Conservation (phyloP, 1,140 invertebrate genomes). For the Pseudomyrmex sp. region DNA sequence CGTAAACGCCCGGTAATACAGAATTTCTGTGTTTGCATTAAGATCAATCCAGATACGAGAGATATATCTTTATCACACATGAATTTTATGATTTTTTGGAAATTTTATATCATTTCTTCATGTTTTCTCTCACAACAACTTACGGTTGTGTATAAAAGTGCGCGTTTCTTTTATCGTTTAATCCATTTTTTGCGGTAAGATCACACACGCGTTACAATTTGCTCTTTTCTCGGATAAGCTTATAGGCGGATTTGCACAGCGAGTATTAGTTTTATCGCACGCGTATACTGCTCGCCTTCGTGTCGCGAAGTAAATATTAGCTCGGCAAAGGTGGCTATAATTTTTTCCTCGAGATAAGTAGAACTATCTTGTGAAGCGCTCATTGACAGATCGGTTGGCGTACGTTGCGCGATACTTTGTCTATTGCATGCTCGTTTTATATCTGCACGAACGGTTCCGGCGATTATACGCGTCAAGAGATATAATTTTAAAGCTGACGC, state of each 20-base stretch:
- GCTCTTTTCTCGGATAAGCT: not conserved
- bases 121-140: not conserved
- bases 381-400: slow-evolving; percentile 20
- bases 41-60: too few species aligned
- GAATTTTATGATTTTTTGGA: too few species aligned
- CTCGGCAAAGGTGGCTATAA: not conserved
- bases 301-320: not conserved
- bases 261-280: slow-evolving; percentile 11
- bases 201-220: not conserved
- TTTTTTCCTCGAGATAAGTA: slow-evolving; percentile 18
- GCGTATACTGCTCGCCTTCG: too few species aligned
- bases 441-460: slow-evolving; percentile 27
- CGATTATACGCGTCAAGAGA: slow-evolving; percentile 54
- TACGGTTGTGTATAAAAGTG: too few species aligned
- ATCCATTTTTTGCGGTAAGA: not conserved
- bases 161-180: not conserved
- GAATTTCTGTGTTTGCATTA: not conserved
- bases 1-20: not conserved
- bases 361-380: not conserved
- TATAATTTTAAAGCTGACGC: slow-evolving; percentile 73
- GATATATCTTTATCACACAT: too few species aligned
- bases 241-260: not conserved
- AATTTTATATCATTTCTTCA: not conserved
- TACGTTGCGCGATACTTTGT: slow-evolving; percentile 3
- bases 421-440: slow-evolving; percentile 37